Evolutionary conservation across 1,140 invertebrate genomes (phyloP).

Genomic region (Archivesica marissinica): DNA sequence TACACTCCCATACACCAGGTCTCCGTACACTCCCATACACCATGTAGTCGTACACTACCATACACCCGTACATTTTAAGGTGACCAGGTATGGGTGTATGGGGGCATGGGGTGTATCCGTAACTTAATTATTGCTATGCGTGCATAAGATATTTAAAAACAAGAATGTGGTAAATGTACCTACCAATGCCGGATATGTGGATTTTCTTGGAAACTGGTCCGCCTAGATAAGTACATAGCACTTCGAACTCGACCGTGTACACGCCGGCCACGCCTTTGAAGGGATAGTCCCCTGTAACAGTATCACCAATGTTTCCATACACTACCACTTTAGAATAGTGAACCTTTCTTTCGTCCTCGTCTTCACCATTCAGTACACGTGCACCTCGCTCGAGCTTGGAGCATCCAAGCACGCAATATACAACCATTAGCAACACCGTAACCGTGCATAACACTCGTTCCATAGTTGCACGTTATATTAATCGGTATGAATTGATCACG

Average conservation of each 20-base stretch:
- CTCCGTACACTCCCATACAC: background rate
- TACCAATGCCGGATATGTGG: slow-evolving; percentile 36
- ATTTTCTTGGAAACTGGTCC: background rate
- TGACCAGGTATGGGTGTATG: too few species aligned
- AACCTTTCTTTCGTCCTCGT: background rate
- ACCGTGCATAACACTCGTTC: background rate
- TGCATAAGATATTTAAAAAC: background rate
- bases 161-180: background rate
- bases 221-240: background rate
- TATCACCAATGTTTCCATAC: background rate
- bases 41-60: background rate
- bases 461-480: background rate
- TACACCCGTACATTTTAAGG: background rate
- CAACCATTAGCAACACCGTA: background rate
- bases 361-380: background rate
- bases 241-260: slow-evolving; percentile 9
- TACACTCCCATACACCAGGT: background rate
- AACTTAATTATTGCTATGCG: background rate
- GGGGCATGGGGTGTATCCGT: too few species aligned
- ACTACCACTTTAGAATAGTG: slow-evolving; percentile 24
- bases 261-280: slow-evolving; percentile 15
- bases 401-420: background rate
- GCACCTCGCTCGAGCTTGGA: background rate
- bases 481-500: background rate
- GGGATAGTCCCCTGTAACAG: background rate